Evolutionary conservation across 1,140 invertebrate species (phyloP).

Genomic region (Eupristina koningsbergeri): DNA sequence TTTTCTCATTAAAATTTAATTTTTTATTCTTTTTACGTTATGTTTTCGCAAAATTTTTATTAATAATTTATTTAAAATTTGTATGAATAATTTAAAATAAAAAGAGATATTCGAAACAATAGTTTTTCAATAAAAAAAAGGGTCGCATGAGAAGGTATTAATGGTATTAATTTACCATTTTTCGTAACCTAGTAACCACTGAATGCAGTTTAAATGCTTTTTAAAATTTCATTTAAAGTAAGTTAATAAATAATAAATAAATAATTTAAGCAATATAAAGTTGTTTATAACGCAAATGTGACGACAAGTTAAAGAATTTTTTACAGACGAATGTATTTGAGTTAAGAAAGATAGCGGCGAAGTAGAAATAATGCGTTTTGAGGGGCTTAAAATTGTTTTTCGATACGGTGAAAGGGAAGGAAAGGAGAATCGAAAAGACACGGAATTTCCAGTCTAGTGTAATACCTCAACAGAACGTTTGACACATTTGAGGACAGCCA

Average conservation of each 20-base stretch:
- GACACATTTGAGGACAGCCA: not conserved
- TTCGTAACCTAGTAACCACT: not conserved
- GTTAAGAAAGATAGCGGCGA: not conserved
- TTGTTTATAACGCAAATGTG: not conserved
- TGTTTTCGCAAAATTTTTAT: too few species aligned
- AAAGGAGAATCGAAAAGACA: not conserved
- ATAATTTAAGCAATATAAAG: not conserved
- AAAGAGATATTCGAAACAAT: too few species aligned
- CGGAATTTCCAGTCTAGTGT: not conserved
- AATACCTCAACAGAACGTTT: not conserved
- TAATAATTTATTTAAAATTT: too few species aligned
- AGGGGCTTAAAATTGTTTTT: slow-evolving; percentile 22
- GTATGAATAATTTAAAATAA: too few species aligned
- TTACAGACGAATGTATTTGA: not conserved
- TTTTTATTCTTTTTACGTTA: not conserved
- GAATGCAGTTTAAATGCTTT: too few species aligned
- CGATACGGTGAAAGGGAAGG: not conserved
- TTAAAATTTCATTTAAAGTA: too few species aligned
- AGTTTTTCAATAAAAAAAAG: too few species aligned
- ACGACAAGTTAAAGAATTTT: not conserved
- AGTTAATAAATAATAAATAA: too few species aligned
- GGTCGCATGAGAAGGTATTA: too few species aligned
- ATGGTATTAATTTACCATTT: not conserved
- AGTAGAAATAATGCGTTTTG: not conserved
- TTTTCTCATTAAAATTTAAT: not conserved